These are phyloP conservation scores for Xiphophorus hellerii DNA, from an alignment of 2,113 vertebrate species.

Conservation along the genomic window DNA sequence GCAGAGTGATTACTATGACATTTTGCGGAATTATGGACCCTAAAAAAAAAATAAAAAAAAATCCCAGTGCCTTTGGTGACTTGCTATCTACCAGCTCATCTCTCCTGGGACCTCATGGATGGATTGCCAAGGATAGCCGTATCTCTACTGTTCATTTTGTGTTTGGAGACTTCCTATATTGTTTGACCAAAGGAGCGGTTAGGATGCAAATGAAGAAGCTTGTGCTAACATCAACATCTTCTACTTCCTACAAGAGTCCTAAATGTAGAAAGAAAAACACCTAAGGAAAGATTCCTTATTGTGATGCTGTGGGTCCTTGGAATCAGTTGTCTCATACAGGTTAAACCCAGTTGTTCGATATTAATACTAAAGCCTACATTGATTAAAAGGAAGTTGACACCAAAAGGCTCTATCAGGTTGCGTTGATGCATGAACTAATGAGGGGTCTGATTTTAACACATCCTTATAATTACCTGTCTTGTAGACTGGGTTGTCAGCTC, in stretches of 20 bases:
- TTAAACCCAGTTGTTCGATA: not conserved
- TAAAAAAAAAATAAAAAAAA: not conserved
- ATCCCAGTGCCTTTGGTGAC: not conserved
- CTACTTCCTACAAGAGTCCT: no score
- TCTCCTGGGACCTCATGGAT: not conserved
- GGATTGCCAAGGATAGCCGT: not conserved
- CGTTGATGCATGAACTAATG: constrained; percentile 3
- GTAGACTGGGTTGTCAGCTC: constrained; percentile 1
- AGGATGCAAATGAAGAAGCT: not conserved
- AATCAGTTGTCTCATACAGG: not conserved
- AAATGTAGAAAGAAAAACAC: no score
- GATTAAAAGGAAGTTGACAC: not conserved
- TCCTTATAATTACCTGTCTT: constrained; percentile 15
- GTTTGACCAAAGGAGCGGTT: not conserved
- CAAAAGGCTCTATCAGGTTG: constrained; percentile 3
- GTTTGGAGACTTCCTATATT: not conserved
- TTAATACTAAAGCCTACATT: not conserved
- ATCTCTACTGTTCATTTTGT: not conserved
- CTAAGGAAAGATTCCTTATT: no score
- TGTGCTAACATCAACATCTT: not conserved
- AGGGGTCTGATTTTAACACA: constrained; percentile 10
- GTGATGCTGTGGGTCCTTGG: no score
- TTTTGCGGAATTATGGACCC: not conserved
- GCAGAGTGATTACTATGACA: not conserved
- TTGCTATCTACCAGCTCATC: not conserved